phyloP scores from a whole-genome alignment of 2,888 invertebrate species.

The Merodon equestris region DNA sequence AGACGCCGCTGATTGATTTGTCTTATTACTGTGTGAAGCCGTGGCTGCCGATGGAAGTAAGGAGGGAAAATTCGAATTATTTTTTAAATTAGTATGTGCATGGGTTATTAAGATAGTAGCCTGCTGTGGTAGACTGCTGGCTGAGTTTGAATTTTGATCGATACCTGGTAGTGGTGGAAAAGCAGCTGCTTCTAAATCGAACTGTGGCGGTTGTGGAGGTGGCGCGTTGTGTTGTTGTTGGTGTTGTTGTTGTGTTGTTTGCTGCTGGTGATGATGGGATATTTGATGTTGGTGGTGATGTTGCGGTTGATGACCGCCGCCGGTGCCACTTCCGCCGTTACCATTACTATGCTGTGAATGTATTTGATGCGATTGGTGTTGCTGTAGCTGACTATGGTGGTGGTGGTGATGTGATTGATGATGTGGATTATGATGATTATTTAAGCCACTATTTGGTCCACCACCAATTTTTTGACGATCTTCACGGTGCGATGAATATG shows the following conservation, averaged over 20 bases:
- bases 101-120: slow-evolving; percentile 51
- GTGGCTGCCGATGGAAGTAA: slow-evolving; percentile 69
- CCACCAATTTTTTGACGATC: slow-evolving; percentile 63
- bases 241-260: slow-evolving; percentile 70
- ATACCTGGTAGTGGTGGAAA: slow-evolving; percentile 89
- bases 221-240: slow-evolving; percentile 73
- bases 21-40: slow-evolving; percentile 49
- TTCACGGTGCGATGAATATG: slow-evolving; percentile 72
- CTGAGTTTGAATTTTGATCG: slow-evolving; percentile 75
- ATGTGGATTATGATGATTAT: slow-evolving; percentile 68
- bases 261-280: slow-evolving; percentile 68
- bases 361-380: slow-evolving; percentile 65
- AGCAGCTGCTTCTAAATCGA: slow-evolving; percentile 88
- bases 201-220: slow-evolving; percentile 82
- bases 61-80: slow-evolving; percentile 70
- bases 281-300: slow-evolving; percentile 53
- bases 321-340: slow-evolving; percentile 64
- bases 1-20: slow-evolving; percentile 69
- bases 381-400: slow-evolving; percentile 68
- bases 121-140: slow-evolving; percentile 56
- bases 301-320: slow-evolving; percentile 59
- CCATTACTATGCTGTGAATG: slow-evolving; percentile 57
- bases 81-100: slow-evolving; percentile 64
- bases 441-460: slow-evolving; percentile 45
- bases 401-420: slow-evolving; percentile 72